phyloP scores from a whole-genome alignment of 1,140 invertebrate species.

The Penaeus indicus region DNA sequence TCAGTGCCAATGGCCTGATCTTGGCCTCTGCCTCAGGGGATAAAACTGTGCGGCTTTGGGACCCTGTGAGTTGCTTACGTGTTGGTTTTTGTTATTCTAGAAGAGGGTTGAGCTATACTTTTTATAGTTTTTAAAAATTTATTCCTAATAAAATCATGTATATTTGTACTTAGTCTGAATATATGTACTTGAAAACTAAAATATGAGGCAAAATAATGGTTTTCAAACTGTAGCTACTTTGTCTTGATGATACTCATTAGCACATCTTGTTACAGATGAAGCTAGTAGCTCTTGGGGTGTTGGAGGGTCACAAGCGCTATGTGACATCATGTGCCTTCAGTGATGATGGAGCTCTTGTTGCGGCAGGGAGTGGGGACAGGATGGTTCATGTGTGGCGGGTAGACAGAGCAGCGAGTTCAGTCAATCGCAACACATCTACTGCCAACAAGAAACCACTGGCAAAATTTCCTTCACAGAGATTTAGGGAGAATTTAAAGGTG shows the following conservation, averaged over 20 bases:
- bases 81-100: not conserved
- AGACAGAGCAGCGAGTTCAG: constrained; percentile 27
- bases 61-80: constrained; percentile 70
- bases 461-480: constrained; percentile 58
- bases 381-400: constrained; percentile 71
- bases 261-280: constrained; percentile 40
- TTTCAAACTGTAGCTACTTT: not conserved
- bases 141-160: too few relatives aligned
- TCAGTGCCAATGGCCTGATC: constrained; percentile 96
- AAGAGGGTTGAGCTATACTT: too few relatives aligned
- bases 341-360: constrained; percentile 76
- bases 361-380: constrained; percentile 74
- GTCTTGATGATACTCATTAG: not conserved
- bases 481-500: constrained; percentile 52
- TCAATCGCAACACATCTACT: not conserved
- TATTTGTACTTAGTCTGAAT: too few relatives aligned
- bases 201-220: not conserved
- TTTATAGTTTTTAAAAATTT: too few relatives aligned
- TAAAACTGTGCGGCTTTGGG: constrained; percentile 87
- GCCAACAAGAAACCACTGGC: constrained; percentile 25
- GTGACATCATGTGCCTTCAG: constrained; percentile 82
- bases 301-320: constrained; percentile 79
- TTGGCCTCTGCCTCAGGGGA: constrained; percentile 86
- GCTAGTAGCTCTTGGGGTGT: constrained; percentile 68
- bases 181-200: too few relatives aligned